Evolutionary conservation across 2,113 vertebrate genomes (phyloP).

Genomic region (Campylomormyrus numenius): DNA sequence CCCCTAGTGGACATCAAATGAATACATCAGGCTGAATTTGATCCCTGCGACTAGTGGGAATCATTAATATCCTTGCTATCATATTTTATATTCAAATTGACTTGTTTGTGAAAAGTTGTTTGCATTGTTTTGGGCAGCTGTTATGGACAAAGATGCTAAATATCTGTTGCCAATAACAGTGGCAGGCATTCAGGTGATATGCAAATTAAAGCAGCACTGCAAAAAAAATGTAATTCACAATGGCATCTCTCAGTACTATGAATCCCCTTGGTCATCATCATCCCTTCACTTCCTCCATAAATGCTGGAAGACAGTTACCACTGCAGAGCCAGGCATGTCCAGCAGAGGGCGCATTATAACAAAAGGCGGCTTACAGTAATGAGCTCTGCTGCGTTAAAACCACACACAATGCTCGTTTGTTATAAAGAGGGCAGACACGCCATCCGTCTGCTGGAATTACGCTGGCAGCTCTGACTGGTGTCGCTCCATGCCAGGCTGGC

Average conservation of each 20-base stretch:
- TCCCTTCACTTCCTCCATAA: neutral
- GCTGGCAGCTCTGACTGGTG: neutral
- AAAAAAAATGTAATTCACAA: neutral
- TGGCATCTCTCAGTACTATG: neutral
- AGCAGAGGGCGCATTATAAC: neutral
- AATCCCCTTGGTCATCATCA: neutral
- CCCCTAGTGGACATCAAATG: conserved; percentile 23
- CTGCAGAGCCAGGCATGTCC: neutral
- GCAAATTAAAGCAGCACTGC: neutral
- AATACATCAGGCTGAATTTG: neutral
- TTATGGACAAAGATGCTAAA: neutral
- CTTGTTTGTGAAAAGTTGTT: neutral
- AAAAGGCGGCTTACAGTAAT: neutral
- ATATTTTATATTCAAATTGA: neutral
- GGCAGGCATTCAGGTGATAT: neutral
- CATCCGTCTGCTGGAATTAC: neutral
- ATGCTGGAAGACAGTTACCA: neutral
- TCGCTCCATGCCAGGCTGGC: neutral
- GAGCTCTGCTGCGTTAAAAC: neutral
- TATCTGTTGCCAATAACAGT: neutral
- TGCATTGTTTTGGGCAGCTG: neutral
- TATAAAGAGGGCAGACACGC: neutral
- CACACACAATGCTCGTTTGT: neutral
- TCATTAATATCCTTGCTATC: neutral
- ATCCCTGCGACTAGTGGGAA: neutral